Percentiles rank a stretch among this genome's conserved stretches.
Evolutionary conservation across 1,140 invertebrate species (phyloP).

Genomic region (Drosophila sucinea): DNA sequence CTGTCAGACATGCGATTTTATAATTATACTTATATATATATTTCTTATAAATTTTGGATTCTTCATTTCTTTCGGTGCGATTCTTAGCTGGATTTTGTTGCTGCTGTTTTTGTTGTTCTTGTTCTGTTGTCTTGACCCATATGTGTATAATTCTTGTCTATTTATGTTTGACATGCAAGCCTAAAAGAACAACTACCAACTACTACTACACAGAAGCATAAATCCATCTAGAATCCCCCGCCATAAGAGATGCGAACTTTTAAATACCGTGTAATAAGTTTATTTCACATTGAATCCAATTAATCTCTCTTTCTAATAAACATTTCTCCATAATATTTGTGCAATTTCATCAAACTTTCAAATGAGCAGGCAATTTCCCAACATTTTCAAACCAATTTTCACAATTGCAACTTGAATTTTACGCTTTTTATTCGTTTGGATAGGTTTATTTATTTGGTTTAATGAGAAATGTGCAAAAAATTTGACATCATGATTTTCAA

Average conservation of each 20-base stretch:
- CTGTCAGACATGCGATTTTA: conserved; percentile 75
- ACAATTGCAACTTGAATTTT: too few species aligned
- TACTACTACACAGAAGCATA: background rate
- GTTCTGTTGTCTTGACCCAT: conserved; percentile 35
- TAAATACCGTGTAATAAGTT: background rate
- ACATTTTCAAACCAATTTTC: too few species aligned
- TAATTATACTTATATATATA: conserved; percentile 64
- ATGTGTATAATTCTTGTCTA: conserved; percentile 47
- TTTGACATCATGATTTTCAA: too few species aligned
- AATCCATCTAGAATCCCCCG: background rate
- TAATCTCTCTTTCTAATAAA: too few species aligned
- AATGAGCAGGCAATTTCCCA: too few species aligned
- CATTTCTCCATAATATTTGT: too few species aligned
- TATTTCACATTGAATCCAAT: too few species aligned
- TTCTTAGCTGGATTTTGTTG: background rate
- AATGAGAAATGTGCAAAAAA: too few species aligned
- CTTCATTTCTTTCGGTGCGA: background rate
- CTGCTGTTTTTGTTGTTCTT: background rate
- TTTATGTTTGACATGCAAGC: conserved; percentile 50
- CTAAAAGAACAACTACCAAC: background rate
- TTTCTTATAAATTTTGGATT: conserved; percentile 39
- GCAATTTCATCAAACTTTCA: too few species aligned
- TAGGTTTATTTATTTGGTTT: too few species aligned
- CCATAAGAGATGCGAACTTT: background rate
- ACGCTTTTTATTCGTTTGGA: too few species aligned